These are phyloP conservation scores for Timandra comae DNA, from an alignment of 2,888 invertebrate genomes.

Conservation along the genomic window DNA sequence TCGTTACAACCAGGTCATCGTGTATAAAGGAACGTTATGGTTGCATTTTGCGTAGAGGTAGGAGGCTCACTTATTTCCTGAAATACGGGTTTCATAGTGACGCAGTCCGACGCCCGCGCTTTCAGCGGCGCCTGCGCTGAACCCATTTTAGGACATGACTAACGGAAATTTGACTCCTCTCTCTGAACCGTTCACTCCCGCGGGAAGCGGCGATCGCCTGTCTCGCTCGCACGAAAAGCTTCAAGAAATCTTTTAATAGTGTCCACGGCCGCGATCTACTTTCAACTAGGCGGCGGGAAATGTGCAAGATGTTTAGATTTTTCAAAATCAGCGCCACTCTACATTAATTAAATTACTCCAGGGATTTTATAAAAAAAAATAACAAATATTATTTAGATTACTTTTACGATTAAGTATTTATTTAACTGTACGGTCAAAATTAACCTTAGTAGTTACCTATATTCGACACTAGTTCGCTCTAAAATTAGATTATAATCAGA, in stretches of 20 bases:
- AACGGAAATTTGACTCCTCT: slow-evolving; percentile 81
- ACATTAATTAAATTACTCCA: slow-evolving; percentile 4
- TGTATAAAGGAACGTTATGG: slow-evolving; percentile 40
- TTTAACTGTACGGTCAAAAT: too few species aligned
- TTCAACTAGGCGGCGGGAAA: slow-evolving; percentile 74
- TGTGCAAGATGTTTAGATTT: slow-evolving; percentile 46
- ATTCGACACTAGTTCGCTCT: slow-evolving; percentile 27
- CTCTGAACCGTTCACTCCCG: slow-evolving; percentile 70
- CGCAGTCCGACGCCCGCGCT: slow-evolving; percentile 74
- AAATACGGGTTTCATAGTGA: slow-evolving; percentile 72
- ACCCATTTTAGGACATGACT: slow-evolving; percentile 85
- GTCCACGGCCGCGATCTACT: slow-evolving; percentile 78
- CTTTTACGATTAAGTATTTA: slow-evolving; percentile 7
- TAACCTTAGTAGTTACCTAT: too few species aligned
- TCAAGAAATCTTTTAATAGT: slow-evolving; percentile 78
- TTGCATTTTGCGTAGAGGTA: slow-evolving; percentile 53
- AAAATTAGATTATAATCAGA: slow-evolving; percentile 53
- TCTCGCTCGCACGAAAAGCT: slow-evolving; percentile 74
- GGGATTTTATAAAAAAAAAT: background rate
- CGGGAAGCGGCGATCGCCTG: slow-evolving; percentile 51
- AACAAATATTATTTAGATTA: slow-evolving; percentile 1
- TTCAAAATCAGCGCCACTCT: slow-evolving; percentile 28
- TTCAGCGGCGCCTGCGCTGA: slow-evolving; percentile 77
- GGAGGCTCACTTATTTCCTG: slow-evolving; percentile 60
- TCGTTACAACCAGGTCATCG: slow-evolving; percentile 49